Evolutionary conservation across 2,888 invertebrate genomes (phyloP), one percentile per base, ranked within the genome.

Genomic region (Phoenoteleia sp.): DNA sequence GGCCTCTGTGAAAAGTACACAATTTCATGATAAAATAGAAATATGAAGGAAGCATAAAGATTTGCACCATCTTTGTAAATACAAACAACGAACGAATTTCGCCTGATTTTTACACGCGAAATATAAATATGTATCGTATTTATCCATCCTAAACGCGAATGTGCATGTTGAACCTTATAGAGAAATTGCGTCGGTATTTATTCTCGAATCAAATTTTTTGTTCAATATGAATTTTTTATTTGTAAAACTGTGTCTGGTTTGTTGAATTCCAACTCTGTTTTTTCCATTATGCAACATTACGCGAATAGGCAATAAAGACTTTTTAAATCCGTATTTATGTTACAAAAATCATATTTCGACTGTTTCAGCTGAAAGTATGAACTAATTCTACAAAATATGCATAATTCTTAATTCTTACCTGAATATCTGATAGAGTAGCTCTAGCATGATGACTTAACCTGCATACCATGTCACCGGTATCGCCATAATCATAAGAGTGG

Each of bases 401-500:
- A n/a, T 17, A 42, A 42, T 42, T 42, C 1, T 17, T 4, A 17
- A 64, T 81, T 89, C 91, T 92, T 94, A 97, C 98, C 95, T 97
- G 97, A 89, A 98, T 97, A 92, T 98, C 98, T 62, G 97, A 96
- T 84, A 98, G 95, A 17, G 98, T 98, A 42, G 98, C 97, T 88
- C 97, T 96, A 66, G 98, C 97, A 93, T 98, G 98, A 94, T 98
- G 98, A 88, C 98, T 98, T 27, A 98, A 96, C 90, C 98, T 96
- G 94, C 98, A 99, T 60, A 98, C 98, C 95, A 97, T 97, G 91
- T 98, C 98, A 71, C 98, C 98, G 87, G 98, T 98, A 93, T 98
- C 98, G 64, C 98, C 98, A 93, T 97, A 98, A 94, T 98, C 98
- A 94, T 98, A 98, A 9, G 98, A 98, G 94, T 98, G 98, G 94